Base-by-base conservation (phyloP, 1,140 invertebrate genomes). In the Diploscapter pachys region DNA sequence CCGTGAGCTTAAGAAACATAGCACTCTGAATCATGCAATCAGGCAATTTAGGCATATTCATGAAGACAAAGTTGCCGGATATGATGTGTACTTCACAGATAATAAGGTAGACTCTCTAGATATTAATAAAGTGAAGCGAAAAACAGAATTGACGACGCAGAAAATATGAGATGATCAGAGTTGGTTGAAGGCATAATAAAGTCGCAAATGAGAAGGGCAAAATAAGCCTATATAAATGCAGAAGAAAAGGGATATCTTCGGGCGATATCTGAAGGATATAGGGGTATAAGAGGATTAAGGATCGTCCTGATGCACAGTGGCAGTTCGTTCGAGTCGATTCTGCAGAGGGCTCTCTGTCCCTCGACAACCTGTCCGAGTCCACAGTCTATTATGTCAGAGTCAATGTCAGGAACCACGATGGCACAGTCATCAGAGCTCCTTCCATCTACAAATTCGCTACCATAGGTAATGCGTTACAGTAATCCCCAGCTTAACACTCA, bases 321-420 rank as follows among this genome's bases (percentile, higher is more conserved):
- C 62, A 67, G 48, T 62, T 77, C 13, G 72, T 78, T 52, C 73
- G 73, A 8, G 61, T 80, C n/a, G 71, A 82, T 63, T 63, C 54
- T 8, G 56, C 69, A 51, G 80, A 83, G 8, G 74, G 76, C 4
- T 73, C 78, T 4, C 57, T 82, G 9, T 62, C 78, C 3, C 56
- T 83, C 11, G 75, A 80, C n/a, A 69, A 76, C 11, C 63, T 83
- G 9, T 77, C 71, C 53, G 80, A 82, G 59, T 75, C 77, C 2
- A 84, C 83, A 8, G 81, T 81, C n/a, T 84, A 84, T 64, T 84
- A 75, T 78, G 83, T 84, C 5, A 76, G 73, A 63, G 75, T 84
- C 13, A 79, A 83, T 63, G 73, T 85, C 5, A 73, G 79, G 4
- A 75, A 80, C 51, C 57, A 11, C 8, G 78, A 82, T 69, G 83